Percentiles rank a stretch among this genome's conserved stretches.
Conservation (phyloP, 2,888 invertebrate species). For the Smittia sp. region DNA sequence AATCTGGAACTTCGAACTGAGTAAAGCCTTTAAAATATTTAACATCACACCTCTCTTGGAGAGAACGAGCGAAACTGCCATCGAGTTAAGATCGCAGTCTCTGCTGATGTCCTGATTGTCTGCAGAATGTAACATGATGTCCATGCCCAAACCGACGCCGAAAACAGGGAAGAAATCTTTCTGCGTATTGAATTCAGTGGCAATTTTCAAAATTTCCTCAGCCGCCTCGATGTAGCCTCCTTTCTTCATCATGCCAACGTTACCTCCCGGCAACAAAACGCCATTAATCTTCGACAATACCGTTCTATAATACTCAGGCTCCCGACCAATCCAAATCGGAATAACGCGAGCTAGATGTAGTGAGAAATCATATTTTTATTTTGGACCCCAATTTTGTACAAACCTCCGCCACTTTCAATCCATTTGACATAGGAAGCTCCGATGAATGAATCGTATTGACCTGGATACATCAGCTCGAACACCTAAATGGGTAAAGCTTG, state of each 20-base stretch:
- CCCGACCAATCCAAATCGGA: slow-evolving; percentile 51
- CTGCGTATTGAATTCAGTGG: slow-evolving; percentile 60
- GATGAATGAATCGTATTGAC: slow-evolving; percentile 60
- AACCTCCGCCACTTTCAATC: slow-evolving; percentile 69
- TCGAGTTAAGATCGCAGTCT: slow-evolving; percentile 57
- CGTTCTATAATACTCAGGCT: slow-evolving; percentile 57
- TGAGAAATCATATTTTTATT: no score
- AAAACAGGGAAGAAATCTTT: slow-evolving; percentile 75
- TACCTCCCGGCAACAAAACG: slow-evolving; percentile 73
- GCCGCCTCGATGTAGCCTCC: slow-evolving; percentile 69
- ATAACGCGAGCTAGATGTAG: slow-evolving; percentile 27
- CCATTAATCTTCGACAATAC: slow-evolving; percentile 62
- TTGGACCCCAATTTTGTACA: no score
- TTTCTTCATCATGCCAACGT: slow-evolving; percentile 61
- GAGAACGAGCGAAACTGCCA: slow-evolving; percentile 62
- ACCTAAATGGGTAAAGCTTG: no score
- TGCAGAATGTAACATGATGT: slow-evolving; percentile 64
- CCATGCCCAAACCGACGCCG: slow-evolving; percentile 80
- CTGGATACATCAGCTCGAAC: slow-evolving; percentile 56
- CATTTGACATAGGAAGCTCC: slow-evolving; percentile 79
- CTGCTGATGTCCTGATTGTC: slow-evolving; percentile 48
- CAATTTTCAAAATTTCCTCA: slow-evolving; percentile 62
- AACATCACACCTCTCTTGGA: slow-evolving; percentile 55
- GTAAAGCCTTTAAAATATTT: no score
- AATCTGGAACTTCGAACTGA: not conserved